These are phyloP conservation scores for Pomatorhinus ruficollis DNA, from an alignment of 2,113 vertebrate genomes.

Conservation along the genomic window DNA sequence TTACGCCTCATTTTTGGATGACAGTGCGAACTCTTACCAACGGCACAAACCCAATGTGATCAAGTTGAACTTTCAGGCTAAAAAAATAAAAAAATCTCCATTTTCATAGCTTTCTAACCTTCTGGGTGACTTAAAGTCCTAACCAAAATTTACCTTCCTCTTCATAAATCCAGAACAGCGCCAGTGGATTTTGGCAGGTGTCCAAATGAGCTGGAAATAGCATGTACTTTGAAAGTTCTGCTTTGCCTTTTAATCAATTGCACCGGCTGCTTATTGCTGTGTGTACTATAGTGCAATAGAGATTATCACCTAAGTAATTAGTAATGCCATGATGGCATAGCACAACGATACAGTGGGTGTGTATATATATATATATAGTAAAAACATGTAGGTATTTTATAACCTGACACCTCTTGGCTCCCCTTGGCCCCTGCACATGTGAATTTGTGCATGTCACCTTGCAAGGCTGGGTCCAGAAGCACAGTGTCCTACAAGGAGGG, in stretches of 20 bases:
- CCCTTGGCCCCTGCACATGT: background rate
- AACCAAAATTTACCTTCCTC: background rate
- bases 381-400: conserved; percentile 17
- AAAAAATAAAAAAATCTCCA: background rate
- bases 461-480: background rate
- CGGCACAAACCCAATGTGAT: background rate
- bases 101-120: background rate
- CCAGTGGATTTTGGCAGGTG: background rate
- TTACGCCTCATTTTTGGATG: background rate
- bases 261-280: background rate
- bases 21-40: background rate
- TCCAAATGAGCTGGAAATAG: conserved; percentile 52
- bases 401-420: background rate
- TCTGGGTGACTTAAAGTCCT: background rate
- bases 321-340: background rate
- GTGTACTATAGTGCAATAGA: background rate
- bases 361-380: conserved; percentile 62
- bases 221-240: conserved; percentile 19
- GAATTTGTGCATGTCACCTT: background rate
- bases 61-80: background rate
- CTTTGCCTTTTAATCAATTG: conserved; percentile 40
- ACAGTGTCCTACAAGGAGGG: background rate
- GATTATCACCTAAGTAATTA: conserved; percentile 54
- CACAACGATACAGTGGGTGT: background rate
- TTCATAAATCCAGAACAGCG: background rate